Percentiles rank a stretch among this genome's conserved stretches.
Conservation (phyloP, 2,888 invertebrate species). For the Cremastinae sp. region DNA sequence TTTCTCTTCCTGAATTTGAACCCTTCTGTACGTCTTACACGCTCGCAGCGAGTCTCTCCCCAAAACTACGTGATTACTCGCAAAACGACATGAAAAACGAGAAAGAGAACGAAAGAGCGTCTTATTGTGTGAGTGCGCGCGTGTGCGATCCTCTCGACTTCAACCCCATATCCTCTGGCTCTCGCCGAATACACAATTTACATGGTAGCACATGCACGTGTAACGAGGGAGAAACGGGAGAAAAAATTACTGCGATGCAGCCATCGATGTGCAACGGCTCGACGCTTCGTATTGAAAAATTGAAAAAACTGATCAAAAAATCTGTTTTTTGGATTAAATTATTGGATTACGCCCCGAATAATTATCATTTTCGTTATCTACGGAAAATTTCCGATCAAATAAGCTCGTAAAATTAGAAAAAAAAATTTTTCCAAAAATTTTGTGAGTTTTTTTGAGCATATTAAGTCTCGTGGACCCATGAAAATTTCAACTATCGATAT, state of each 20-base stretch:
- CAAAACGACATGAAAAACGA: constrained; percentile 70
- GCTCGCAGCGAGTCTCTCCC: constrained; percentile 61
- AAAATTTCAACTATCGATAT: not conserved
- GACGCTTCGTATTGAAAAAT: not conserved
- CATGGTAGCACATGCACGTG: not conserved
- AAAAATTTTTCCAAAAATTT: too few relatives aligned
- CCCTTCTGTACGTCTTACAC: constrained; percentile 48
- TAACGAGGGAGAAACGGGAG: not conserved
- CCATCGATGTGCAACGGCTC: constrained; percentile 14
- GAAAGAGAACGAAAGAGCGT: constrained; percentile 64
- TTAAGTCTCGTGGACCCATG: too few relatives aligned
- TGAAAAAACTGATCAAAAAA: too few relatives aligned
- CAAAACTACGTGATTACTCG: constrained; percentile 77
- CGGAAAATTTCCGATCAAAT: too few relatives aligned
- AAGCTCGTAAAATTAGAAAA: too few relatives aligned
- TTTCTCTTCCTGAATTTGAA: constrained; percentile 35
- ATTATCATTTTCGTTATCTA: too few relatives aligned
- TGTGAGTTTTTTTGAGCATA: too few relatives aligned
- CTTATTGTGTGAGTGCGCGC: not conserved
- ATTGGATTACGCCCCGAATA: too few relatives aligned
- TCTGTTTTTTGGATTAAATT: too few relatives aligned
- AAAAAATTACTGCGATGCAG: constrained; percentile 7
- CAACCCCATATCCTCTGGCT: constrained; percentile 3
- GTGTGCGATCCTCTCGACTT: constrained; percentile 28
- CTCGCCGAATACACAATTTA: not conserved